Conservation (phyloP, 2,797 vertebrate genomes). For the Oryzias dopingdopingensis region DNA sequence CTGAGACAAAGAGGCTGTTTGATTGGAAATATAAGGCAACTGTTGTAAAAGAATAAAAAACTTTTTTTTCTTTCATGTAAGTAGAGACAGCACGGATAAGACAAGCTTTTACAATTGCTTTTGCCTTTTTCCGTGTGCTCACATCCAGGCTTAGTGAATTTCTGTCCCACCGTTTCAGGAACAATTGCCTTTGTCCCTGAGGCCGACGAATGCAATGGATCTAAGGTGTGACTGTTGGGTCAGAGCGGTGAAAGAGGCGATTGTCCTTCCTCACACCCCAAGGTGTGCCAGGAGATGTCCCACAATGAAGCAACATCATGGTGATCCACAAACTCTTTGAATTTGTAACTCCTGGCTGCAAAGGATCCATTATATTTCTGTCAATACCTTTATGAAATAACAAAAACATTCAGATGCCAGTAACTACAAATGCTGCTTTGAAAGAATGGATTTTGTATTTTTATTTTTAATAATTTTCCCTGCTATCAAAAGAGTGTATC, state of each 20-base stretch:
- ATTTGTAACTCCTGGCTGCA: constrained; percentile 30
- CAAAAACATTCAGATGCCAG: too few relatives aligned
- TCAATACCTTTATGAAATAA: background rate
- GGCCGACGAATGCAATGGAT: constrained; percentile 48
- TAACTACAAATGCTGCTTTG: too few relatives aligned
- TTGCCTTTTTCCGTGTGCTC: constrained; percentile 16
- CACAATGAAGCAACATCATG: constrained; percentile 18
- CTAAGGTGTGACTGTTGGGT: constrained; percentile 62
- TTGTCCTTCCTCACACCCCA: constrained; percentile 56
- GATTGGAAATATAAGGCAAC: constrained; percentile 73
- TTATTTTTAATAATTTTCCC: too few relatives aligned
- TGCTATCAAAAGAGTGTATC: too few relatives aligned
- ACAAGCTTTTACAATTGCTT: background rate
- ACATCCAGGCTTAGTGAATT: constrained; percentile 24
- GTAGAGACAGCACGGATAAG: constrained; percentile 7
- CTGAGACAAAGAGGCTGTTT: constrained; percentile 75
- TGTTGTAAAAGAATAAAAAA: constrained; percentile 59
- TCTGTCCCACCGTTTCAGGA: constrained; percentile 27
- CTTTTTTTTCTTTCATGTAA: constrained; percentile 15
- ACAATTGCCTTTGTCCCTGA: constrained; percentile 69
- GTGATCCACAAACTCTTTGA: constrained; percentile 33
- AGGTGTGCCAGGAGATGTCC: constrained; percentile 53
- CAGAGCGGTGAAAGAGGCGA: constrained; percentile 57
- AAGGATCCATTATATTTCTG: constrained; percentile 35
- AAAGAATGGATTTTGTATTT: too few relatives aligned